Percentiles rank a stretch among this genome's conserved stretches.
Evolutionary conservation across 2,888 invertebrate genomes (phyloP).

Genomic region (Crioceris asparagi): DNA sequence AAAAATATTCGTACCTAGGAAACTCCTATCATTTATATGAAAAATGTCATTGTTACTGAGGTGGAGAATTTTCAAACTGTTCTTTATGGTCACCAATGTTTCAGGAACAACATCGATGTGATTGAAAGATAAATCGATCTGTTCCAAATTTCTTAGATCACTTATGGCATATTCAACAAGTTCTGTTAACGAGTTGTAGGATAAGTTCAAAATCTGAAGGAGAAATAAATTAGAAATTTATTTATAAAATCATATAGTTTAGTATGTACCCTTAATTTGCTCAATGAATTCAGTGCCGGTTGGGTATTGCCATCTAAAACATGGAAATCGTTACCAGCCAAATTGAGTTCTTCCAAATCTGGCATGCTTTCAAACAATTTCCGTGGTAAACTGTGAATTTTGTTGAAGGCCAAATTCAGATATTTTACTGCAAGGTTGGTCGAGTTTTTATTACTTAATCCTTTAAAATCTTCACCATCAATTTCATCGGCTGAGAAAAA

Average conservation of each 20-base stretch:
- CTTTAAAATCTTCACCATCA: conserved; percentile 54
- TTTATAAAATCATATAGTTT: not conserved
- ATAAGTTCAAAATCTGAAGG: conserved; percentile 24
- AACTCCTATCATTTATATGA: conserved; percentile 48
- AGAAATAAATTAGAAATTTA: not conserved
- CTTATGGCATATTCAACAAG: conserved; percentile 46
- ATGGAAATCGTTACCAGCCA: conserved; percentile 52
- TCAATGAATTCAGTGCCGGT: conserved; percentile 45
- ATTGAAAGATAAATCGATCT: conserved; percentile 51
- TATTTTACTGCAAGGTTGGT: conserved; percentile 48
- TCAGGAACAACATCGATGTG: conserved; percentile 48
- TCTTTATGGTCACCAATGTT: conserved; percentile 44
- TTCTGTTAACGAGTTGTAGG: conserved; percentile 45
- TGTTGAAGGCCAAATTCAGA: conserved; percentile 52
- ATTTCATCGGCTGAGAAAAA: conserved; percentile 45
- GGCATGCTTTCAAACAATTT: conserved; percentile 55
- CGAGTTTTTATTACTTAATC: conserved; percentile 46
- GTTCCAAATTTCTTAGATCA: conserved; percentile 41
- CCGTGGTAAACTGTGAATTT: conserved; percentile 49
- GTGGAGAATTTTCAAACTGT: conserved; percentile 45
- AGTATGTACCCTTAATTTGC: conserved; percentile 47
- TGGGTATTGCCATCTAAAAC: conserved; percentile 50
- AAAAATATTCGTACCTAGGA: conserved; percentile 44
- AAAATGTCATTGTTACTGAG: conserved; percentile 52
- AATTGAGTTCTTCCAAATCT: conserved; percentile 46